Evolutionary conservation across 2,797 vertebrate species (phyloP), one percentile per base, ranked within the genome.

Genomic region (Anabacerthia variegaticeps): DNA sequence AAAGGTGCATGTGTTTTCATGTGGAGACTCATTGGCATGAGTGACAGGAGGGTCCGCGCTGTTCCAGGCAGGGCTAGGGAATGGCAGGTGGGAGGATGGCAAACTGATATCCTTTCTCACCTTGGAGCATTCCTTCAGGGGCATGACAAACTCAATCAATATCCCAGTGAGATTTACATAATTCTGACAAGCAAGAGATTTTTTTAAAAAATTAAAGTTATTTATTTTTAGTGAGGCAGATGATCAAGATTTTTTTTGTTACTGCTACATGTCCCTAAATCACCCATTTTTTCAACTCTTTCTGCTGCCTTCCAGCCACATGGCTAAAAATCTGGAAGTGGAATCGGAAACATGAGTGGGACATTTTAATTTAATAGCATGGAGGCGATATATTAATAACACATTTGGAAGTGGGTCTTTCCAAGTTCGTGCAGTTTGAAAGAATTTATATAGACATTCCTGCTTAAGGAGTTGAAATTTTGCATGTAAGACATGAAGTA

Each of bases 141-240:
- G 19, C 54, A 56, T 83, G 88, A 93, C 85, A 93, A 71, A 58
- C 67, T 76, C 80, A 79, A 22, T 96, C 88, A 74, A 30, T 51
- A 83, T 76, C 71, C 67, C 61, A 74, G 56, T 19, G 49, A 95
- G 74, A 79, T 85, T 82, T 89, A 67, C 77, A 62, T 73, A 87
- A 79, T 89, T 91, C 83, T 94, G 91, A 93, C 88, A 87, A 85
- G 63, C 28, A 55, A 82, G 71, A 63, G n/a, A 49, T 32, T 54
- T 89, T 89, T 93, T 54, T 2, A n/a, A 90, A 96, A 76, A 88
- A 84, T 20, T 69, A 55, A 93, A 93, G 55, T 84, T 90, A 65
- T 56, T 95, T 96, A 87, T 92, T 96, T 96, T 93, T 87, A 77
- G 77, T 61, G 67, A 85, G 63, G 77, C 61, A 82, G 71, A 79